Conservation (phyloP, 2,888 invertebrate species). For the Habroteleia sp. region DNA sequence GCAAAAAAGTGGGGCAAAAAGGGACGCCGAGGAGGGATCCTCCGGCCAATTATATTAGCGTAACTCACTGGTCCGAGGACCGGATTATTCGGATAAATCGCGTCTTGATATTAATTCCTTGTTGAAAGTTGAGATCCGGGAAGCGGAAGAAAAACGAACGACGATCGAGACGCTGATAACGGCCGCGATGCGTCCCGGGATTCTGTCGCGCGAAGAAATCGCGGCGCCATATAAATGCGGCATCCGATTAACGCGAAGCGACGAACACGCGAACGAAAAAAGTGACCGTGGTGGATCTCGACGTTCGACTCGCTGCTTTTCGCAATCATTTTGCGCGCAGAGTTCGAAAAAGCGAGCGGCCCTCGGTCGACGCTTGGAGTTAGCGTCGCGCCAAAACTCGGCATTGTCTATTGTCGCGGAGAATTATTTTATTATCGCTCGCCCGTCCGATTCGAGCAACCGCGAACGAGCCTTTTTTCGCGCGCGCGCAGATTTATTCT, state of each 20-base stretch:
- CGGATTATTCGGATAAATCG: constrained; percentile 55
- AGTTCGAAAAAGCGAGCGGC: constrained; percentile 77
- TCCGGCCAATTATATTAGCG: constrained; percentile 55
- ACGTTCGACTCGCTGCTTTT: too few relatives aligned
- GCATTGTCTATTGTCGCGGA: constrained; percentile 79
- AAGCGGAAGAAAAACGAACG: constrained; percentile 56
- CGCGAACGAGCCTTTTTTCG: constrained; percentile 64
- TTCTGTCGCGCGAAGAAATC: constrained; percentile 29
- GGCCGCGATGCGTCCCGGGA: constrained; percentile 32
- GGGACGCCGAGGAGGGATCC: constrained; percentile 9
- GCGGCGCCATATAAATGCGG: constrained; percentile 36
- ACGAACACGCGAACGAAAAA: too few relatives aligned
- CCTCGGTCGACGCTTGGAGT: constrained; percentile 77
- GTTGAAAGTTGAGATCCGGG: constrained; percentile 70
- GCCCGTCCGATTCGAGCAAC: constrained; percentile 67
- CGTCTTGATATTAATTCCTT: constrained; percentile 74
- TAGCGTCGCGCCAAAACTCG: constrained; percentile 75
- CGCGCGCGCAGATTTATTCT: constrained; percentile 65
- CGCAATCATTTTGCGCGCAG: too few relatives aligned
- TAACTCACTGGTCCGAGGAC: constrained; percentile 36
- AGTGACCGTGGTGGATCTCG: too few relatives aligned
- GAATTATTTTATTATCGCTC: constrained; percentile 80
- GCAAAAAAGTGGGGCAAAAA: constrained; percentile 21
- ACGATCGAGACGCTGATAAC: constrained; percentile 46
- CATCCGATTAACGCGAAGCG: constrained; percentile 1